Evolutionary conservation across 2,797 vertebrate species (phyloP).

Genomic region (Botia kubotai): DNA sequence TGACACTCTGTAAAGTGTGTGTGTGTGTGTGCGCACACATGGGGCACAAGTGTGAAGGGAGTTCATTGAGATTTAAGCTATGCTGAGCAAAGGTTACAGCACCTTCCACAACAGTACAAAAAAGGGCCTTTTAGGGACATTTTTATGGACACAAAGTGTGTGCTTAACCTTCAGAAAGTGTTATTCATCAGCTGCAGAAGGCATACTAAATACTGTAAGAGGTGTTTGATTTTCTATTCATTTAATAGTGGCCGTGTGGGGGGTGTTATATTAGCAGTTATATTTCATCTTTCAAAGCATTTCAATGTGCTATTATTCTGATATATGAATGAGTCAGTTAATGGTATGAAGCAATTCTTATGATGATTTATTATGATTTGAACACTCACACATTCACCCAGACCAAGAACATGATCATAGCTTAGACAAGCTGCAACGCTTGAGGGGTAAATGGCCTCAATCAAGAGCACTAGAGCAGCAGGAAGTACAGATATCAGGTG

Average conservation of each 20-base stretch:
- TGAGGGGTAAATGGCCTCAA: slow-evolving; percentile 16
- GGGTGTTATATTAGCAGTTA: background rate
- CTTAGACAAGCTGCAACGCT: background rate
- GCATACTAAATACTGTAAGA: background rate
- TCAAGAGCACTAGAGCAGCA: slow-evolving; percentile 16
- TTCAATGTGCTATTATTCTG: slow-evolving; percentile 8
- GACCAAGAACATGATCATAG: slow-evolving; percentile 4
- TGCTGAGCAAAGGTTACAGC: background rate
- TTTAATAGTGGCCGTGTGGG: background rate
- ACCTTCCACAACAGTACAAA: too few species aligned
- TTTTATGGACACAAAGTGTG: too few species aligned
- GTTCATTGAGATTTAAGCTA: slow-evolving; percentile 30
- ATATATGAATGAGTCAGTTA: background rate
- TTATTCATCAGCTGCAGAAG: background rate
- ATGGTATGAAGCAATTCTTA: background rate
- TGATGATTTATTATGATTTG: slow-evolving; percentile 2
- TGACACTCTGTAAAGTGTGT: slow-evolving; percentile 44
- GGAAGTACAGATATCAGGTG: slow-evolving; percentile 16
- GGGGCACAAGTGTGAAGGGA: background rate
- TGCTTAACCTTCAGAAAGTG: too few species aligned
- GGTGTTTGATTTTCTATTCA: background rate
- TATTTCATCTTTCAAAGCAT: background rate
- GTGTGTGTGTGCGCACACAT: background rate
- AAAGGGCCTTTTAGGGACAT: too few species aligned
- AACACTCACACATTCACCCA: slow-evolving; percentile 13